A percentile compares a stretch with the other conserved stretches of the same genome.
Evolutionary conservation across 2,888 invertebrate genomes (phyloP).

Genomic region (Abscondita cerata): DNA sequence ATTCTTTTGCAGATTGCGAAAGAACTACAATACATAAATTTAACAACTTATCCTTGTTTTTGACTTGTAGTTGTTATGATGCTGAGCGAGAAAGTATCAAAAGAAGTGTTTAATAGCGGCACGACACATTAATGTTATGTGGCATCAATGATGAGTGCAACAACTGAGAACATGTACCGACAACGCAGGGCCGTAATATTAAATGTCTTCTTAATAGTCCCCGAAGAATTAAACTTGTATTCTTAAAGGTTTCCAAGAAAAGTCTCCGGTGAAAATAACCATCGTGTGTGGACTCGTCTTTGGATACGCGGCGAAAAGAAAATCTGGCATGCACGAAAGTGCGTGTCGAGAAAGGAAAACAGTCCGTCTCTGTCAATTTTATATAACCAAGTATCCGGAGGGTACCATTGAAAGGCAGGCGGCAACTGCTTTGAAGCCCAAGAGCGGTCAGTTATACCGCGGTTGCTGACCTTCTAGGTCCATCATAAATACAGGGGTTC

Average conservation of each 20-base stretch:
- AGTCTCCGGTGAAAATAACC: too few species aligned
- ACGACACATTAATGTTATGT: conserved; percentile 31
- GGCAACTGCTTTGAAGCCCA: conserved; percentile 42
- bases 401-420: conserved; percentile 38
- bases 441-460: conserved; percentile 39
- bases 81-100: conserved; percentile 24
- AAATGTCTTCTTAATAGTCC: not conserved
- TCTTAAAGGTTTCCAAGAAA: too few species aligned
- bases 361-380: conserved; percentile 24
- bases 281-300: too few species aligned
- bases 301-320: conserved; percentile 1
- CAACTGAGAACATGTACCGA: conserved; percentile 28
- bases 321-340: not conserved
- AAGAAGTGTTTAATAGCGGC: conserved; percentile 30
- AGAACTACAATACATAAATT: conserved; percentile 25
- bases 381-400: conserved; percentile 32
- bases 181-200: conserved; percentile 20
- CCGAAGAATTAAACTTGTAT: not conserved
- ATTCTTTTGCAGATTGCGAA: conserved; percentile 28
- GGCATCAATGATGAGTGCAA: conserved; percentile 29
- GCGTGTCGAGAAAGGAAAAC: not conserved
- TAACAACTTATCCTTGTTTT: conserved; percentile 14
- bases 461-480: conserved; percentile 42
- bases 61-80: conserved; percentile 4
- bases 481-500: conserved; percentile 36